Evolutionary conservation across 1,140 invertebrate species (phyloP), one percentile per base, ranked within the genome.

Genomic region (Chymomyza costata): DNA sequence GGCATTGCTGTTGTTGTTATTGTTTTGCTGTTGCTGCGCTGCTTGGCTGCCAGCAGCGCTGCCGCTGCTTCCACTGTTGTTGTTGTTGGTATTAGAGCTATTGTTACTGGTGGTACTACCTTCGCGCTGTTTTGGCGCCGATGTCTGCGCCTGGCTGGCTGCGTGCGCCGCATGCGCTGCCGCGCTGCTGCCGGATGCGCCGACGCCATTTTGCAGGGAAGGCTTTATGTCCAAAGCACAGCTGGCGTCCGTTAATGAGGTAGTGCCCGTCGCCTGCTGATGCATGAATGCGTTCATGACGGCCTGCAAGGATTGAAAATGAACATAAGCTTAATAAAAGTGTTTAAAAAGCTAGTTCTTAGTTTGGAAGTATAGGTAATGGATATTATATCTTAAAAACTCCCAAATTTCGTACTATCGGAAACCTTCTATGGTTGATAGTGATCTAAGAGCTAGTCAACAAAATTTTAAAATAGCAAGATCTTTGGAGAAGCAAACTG

Each of bases 151-250:
- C 15, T 70, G 64, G 35, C 50, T 65, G 65, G 38, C 52, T 19
- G 54, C 46, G 37, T 59, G 50, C 17, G 56, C 51, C 17, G 64
- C 64, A 66, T 34, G 71, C 64, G 47, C 74, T 70, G 59, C 71
- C 61, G 15, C 6, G 28, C 38, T 19, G 56, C 59, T 65, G 34
- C 65, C 65, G 58, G 61, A 60, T 55, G 55, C 55, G 45, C 67
- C 21, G 71, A 86, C 69, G 86, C 89, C 88, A 51, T 85, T 85
- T 47, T 86, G 85, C 87, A 90, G 88, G 85, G 89, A 88, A 11
- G 93, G 93, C 83, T 94, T 94, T 56, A 93, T 90, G 87, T 94
- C 91, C 61, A 88, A 87, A 86, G 87, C 91, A 88, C 87, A 92
- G 66, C 84, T 90, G 58, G 83, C 73, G 65, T 86, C 82, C 54